Evolutionary conservation across 2,113 vertebrate genomes (phyloP).

Genomic region (Brienomyrus longianalis): DNA sequence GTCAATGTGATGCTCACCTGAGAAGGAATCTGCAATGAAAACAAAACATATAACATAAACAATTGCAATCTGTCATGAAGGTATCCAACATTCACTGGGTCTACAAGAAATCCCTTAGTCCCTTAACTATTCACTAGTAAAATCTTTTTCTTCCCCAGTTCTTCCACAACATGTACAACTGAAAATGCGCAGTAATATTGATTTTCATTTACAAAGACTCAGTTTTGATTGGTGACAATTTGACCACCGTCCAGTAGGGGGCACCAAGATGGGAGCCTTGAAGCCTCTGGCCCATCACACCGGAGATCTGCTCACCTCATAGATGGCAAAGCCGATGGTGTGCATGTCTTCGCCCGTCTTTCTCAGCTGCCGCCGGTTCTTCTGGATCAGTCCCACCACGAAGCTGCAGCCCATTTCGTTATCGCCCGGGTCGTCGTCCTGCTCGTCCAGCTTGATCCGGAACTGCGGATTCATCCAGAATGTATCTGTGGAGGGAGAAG

Average conservation of each 20-base stretch:
- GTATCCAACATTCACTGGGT: not conserved
- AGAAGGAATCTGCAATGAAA: conserved; percentile 46
- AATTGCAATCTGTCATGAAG: not conserved
- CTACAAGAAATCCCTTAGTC: not conserved
- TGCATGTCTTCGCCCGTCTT: conserved; percentile 90
- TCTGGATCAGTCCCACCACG: conserved; percentile 87
- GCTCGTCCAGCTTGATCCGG: conserved; percentile 64
- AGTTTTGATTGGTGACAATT: not conserved
- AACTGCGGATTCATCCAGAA: conserved; percentile 85
- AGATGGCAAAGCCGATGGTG: conserved; percentile 88
- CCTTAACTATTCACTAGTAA: not conserved
- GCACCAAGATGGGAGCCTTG: not conserved
- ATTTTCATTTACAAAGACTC: not conserved
- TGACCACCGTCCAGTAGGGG: not conserved
- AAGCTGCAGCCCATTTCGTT: conserved; percentile 79
- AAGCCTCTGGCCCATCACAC: not conserved
- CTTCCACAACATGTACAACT: not conserved
- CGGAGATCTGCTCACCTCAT: conserved; percentile 62
- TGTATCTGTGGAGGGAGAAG: conserved; percentile 52
- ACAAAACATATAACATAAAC: not conserved
- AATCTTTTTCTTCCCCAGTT: not conserved
- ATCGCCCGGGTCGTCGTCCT: conserved; percentile 79
- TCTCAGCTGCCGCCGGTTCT: conserved; percentile 77
- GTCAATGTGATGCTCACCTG: conserved; percentile 48
- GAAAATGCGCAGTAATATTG: not conserved